These are phyloP conservation scores for Sipha flava DNA, from an alignment of 1,140 invertebrate species.

Conservation along the genomic window DNA sequence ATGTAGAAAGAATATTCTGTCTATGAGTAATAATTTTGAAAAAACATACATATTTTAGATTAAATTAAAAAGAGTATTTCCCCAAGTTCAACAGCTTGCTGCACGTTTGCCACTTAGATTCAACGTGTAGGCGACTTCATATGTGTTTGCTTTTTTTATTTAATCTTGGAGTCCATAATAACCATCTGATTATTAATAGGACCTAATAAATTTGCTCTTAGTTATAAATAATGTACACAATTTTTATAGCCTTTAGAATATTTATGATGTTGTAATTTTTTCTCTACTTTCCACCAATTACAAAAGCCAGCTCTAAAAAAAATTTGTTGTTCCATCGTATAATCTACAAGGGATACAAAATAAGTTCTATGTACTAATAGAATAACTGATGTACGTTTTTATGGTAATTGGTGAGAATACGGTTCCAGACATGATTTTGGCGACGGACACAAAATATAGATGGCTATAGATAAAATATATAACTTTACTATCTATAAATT, in stretches of 20 bases:
- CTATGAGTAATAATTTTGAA: neutral
- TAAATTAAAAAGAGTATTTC: neutral
- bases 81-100: neutral
- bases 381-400: no score
- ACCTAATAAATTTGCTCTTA: conserved; percentile 19
- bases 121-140: neutral
- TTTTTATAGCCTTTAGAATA: conserved; percentile 37
- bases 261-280: conserved; percentile 39
- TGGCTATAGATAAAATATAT: no score
- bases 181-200: conserved; percentile 31
- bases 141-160: neutral
- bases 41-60: neutral
- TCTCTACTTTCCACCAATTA: neutral
- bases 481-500: no score
- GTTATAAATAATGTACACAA: conserved; percentile 30
- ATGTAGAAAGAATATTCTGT: neutral
- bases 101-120: neutral
- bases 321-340: neutral
- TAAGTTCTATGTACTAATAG: neutral
- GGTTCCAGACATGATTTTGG: no score
- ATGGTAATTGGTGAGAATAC: no score
- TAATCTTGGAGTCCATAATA: neutral
- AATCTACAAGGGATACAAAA: neutral
- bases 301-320: neutral
- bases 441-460: no score